Percentiles rank a stretch among this genome's conserved stretches.
Conservation (phyloP, 1,140 invertebrate genomes). For the Anastrepha ludens region DNA sequence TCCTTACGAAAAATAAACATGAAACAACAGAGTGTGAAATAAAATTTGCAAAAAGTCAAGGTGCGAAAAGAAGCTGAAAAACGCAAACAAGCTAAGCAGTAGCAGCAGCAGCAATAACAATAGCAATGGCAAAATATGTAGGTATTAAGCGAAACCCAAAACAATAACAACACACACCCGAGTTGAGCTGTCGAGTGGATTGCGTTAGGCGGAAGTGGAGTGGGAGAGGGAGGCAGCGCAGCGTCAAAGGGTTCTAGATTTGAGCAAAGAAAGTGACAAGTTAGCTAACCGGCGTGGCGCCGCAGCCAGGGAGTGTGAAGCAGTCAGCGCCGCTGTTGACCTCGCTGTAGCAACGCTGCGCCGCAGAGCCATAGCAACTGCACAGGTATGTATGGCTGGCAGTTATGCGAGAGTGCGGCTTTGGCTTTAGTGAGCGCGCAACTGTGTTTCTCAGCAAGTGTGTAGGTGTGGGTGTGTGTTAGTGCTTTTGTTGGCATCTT, state of each 20-base stretch:
- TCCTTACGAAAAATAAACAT: slow-evolving; percentile 10
- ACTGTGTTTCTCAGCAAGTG: background rate
- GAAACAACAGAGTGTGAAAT: slow-evolving; percentile 2
- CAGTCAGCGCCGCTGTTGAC: background rate
- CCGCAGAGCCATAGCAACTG: background rate
- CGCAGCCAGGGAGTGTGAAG: background rate
- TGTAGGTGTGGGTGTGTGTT: background rate
- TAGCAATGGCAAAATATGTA: background rate
- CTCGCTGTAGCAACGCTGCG: background rate
- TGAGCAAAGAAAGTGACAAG: background rate
- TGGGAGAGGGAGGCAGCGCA: too few relatives aligned
- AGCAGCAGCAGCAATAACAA: slow-evolving; percentile 20
- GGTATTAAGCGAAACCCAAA: background rate
- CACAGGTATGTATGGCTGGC: background rate
- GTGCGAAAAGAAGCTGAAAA: slow-evolving; percentile 28
- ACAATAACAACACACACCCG: background rate
- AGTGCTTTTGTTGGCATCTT: background rate
- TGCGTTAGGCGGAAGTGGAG: too few relatives aligned
- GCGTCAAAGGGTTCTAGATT: slow-evolving; percentile 9
- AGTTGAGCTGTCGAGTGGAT: too few relatives aligned
- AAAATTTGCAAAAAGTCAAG: slow-evolving; percentile 33
- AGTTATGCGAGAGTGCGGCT: background rate
- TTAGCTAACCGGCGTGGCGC: background rate
- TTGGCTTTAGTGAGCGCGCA: slow-evolving; percentile 8
- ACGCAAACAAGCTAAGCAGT: slow-evolving; percentile 18